Percentiles rank a stretch among this genome's conserved stretches.
phyloP scores from a whole-genome alignment of 1,140 invertebrate species.

The Drosophila funebris region DNA sequence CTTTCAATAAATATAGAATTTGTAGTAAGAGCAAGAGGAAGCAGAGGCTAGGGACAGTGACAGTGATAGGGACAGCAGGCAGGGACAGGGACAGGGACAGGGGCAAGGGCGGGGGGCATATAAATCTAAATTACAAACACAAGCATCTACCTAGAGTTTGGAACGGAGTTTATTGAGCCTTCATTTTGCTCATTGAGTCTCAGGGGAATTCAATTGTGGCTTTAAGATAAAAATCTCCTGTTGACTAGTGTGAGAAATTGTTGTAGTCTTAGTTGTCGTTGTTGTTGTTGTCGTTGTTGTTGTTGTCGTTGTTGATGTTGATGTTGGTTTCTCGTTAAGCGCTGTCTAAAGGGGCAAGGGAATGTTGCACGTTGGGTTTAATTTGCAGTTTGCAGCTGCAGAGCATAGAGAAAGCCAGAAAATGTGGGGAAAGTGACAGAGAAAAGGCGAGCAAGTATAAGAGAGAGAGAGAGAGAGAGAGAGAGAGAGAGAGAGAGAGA shows the following conservation, averaged over 20 bases:
- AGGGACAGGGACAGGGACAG: too few species aligned
- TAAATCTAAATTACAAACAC: constrained; percentile 76
- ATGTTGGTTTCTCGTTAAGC: constrained; percentile 52
- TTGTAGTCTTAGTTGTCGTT: constrained; percentile 39
- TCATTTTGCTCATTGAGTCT: constrained; percentile 3
- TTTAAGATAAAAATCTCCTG: constrained; percentile 60
- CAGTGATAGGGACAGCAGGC: too few species aligned
- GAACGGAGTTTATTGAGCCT: neutral
- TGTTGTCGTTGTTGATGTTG: constrained; percentile 45
- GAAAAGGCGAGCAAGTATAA: too few species aligned
- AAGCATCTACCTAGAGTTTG: constrained; percentile 1
- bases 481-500: neutral
- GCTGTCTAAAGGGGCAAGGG: constrained; percentile 59
- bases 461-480: neutral
- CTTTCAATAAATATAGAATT: constrained; percentile 55
- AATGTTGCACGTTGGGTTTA: constrained; percentile 36
- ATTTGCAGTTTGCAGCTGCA: constrained; percentile 40
- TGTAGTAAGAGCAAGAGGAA: neutral
- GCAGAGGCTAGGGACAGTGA: too few species aligned
- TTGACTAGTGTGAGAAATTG: constrained; percentile 24
- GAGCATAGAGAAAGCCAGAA: neutral
- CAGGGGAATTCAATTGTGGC: constrained; percentile 57
- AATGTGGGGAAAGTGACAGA: neutral
- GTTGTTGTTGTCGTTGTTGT: constrained; percentile 44
- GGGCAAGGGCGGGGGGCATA: constrained; percentile 23